Evolutionary conservation across 2,888 invertebrate genomes (phyloP), one percentile per base, ranked within the genome.

Genomic region (Pristionchus mayeri): DNA sequence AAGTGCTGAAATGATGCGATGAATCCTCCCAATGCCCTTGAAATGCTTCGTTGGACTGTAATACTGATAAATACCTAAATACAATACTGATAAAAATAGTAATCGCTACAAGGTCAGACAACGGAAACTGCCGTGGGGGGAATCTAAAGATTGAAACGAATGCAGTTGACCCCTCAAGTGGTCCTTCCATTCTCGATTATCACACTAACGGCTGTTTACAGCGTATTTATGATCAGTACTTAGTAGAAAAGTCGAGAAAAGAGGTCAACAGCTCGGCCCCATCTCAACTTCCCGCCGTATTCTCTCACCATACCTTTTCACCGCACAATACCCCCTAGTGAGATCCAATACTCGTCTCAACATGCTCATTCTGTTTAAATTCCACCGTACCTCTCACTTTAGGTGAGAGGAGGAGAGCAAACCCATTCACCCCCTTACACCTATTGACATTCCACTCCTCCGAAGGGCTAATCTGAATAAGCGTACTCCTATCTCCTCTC

Each of bases 331-430:
- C 27, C 79, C 78, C 52, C 54, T 79, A 24, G 76, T 27, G 76
- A 21, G 44, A 34, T n/a, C n/a, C n/a, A n/a, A n/a, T n/a, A n/a
- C n/a, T n/a, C n/a, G 48, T 54, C 67, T 18, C 50, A 7, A 16
- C 48, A n/a, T 34, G n/a, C 83, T 50, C 83, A 44, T 83, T 52
- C 67, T 52, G 30, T 67, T 52, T 54, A 30, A 30, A 67, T 50
- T 83, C 48, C 44, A 57, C 81, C 60, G 81, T 57, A 81, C 24
- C 34, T 7, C 52, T 79, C 50, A 34, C 67, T 67, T 48, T 67
- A 67, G 67, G 67, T 67, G 67, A 67, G 37, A 67, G 37, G 21
- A 37, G 67, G 67, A 37, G n/a, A n/a, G 67, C 34, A 34, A 67
- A 37, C 34, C 67, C 34, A 67, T 67, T 21, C 21, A 67, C 67